phyloP scores from a whole-genome alignment of 2,888 invertebrate genomes.

The Noctua fimbriata region DNA sequence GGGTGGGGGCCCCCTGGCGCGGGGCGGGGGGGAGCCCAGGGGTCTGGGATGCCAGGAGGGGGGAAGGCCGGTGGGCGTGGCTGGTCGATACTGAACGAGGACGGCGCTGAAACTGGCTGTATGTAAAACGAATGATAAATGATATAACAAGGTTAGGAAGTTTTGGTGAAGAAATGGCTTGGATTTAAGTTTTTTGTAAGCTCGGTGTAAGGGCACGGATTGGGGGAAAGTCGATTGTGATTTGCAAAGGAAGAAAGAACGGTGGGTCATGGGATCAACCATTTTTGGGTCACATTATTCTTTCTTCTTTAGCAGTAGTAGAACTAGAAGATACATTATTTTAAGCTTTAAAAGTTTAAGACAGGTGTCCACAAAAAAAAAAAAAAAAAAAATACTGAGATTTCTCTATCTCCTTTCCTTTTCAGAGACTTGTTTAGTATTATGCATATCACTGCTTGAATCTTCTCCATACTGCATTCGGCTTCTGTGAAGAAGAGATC shows the following conservation, averaged over 20 bases:
- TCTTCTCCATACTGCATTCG: neutral
- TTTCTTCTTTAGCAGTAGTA: neutral
- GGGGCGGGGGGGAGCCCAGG: conserved; percentile 13
- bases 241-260: neutral
- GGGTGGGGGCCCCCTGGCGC: conserved; percentile 36
- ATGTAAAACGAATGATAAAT: conserved; percentile 64
- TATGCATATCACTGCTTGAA: neutral
- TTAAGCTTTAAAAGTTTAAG: neutral
- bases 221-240: neutral
- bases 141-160: conserved; percentile 54
- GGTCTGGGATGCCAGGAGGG: neutral
- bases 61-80: conserved; percentile 59
- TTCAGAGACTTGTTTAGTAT: neutral
- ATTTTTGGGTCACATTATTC: neutral
- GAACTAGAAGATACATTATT: neutral
- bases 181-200: conserved; percentile 18
- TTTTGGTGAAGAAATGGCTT: conserved; percentile 21
- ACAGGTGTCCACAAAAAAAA: neutral
- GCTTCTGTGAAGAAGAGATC: neutral
- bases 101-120: conserved; percentile 57
- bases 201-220: neutral
- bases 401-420: neutral
- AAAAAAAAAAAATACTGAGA: neutral
- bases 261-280: too few species aligned
- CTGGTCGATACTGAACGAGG: conserved; percentile 62